Evolutionary conservation across 2,888 invertebrate genomes (phyloP).

Genomic region (Melanophora roralis): DNA sequence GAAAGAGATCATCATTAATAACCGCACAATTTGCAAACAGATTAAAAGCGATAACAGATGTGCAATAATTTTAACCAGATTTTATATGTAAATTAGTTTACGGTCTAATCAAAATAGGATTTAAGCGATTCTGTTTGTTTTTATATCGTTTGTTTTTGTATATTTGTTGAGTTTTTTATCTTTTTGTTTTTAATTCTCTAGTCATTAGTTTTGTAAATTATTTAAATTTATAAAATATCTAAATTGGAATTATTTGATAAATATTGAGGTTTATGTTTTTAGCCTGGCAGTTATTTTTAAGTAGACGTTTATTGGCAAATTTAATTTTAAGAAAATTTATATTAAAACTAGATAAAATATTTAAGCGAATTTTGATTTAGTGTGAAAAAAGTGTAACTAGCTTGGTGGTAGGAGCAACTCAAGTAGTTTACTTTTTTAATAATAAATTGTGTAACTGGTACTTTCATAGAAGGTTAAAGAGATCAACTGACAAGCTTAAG

Average conservation of each 20-base stretch:
- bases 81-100: constrained; percentile 63
- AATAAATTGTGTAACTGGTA: no score
- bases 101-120: constrained; percentile 63
- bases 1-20: constrained; percentile 64
- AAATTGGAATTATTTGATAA: constrained; percentile 48
- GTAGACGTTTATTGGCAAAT: constrained; percentile 4
- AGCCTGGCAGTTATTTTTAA: constrained; percentile 17
- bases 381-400: no score
- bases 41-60: constrained; percentile 65
- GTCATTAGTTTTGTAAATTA: constrained; percentile 51
- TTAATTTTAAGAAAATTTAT: constrained; percentile 13
- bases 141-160: constrained; percentile 1
- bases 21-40: constrained; percentile 64
- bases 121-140: constrained; percentile 41
- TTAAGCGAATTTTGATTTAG: no score
- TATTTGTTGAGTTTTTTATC: not conserved
- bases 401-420: no score
- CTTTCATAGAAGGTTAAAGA: no score
- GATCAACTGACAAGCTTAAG: no score
- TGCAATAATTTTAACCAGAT: constrained; percentile 60
- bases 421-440: no score
- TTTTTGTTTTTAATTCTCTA: not conserved
- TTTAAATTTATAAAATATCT: constrained; percentile 48
- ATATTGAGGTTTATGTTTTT: constrained; percentile 40
- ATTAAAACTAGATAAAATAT: not conserved